Evolutionary conservation across 2,888 invertebrate genomes (phyloP).

Genomic region (Anoplius nigerrimus): DNA sequence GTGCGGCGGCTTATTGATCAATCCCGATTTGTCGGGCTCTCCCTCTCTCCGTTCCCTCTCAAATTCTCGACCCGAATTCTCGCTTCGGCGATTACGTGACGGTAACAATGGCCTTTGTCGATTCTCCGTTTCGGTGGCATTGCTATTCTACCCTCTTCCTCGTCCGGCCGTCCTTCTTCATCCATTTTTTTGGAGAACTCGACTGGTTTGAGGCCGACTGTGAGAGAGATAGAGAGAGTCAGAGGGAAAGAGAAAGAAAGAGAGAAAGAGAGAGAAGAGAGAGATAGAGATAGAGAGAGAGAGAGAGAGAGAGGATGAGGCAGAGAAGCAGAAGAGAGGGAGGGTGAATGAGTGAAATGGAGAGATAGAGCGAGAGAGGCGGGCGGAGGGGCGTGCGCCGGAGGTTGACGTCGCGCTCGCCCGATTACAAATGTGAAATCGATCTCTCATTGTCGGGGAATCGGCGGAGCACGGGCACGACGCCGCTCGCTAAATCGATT

Average conservation of each 20-base stretch:
- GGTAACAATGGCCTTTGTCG: constrained; percentile 55
- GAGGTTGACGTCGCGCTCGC: constrained; percentile 45
- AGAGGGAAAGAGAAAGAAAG: not conserved
- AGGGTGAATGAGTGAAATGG: no score
- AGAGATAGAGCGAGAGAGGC: no score
- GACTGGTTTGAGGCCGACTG: not conserved
- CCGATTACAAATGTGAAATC: constrained; percentile 67
- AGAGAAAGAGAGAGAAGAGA: not conserved
- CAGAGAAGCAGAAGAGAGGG: no score
- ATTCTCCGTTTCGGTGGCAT: constrained; percentile 45
- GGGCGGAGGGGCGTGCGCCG: constrained; percentile 2
- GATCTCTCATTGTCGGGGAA: constrained; percentile 64
- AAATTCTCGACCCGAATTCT: constrained; percentile 37
- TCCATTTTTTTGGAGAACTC: constrained; percentile 7
- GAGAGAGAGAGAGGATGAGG: not conserved
- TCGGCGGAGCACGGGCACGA: constrained; percentile 52
- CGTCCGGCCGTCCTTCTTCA: constrained; percentile 21
- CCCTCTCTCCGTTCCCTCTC: not conserved
- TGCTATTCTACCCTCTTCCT: constrained; percentile 31
- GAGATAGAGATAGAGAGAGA: not conserved
- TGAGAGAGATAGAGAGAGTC: not conserved
- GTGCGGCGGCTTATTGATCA: constrained; percentile 13
- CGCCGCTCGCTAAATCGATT: constrained; percentile 64
- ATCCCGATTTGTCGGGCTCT: not conserved
- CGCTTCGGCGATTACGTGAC: constrained; percentile 49